These are phyloP conservation scores for Leucophora obtusa DNA, from an alignment of 2,888 invertebrate species.

Conservation along the genomic window DNA sequence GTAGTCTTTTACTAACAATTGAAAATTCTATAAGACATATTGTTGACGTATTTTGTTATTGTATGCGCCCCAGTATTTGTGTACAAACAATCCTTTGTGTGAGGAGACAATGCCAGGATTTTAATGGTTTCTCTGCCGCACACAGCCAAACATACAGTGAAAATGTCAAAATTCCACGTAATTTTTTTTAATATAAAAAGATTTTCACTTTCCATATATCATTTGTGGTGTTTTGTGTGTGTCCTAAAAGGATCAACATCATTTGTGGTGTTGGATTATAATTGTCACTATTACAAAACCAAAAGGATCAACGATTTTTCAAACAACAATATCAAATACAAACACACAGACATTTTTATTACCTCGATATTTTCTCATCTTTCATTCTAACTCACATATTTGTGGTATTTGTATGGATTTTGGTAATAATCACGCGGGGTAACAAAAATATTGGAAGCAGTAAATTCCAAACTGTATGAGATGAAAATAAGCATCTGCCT, in stretches of 20 bases:
- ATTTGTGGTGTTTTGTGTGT: slow-evolving; percentile 49
- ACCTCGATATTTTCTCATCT: slow-evolving; percentile 18
- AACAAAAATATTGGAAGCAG: slow-evolving; percentile 38
- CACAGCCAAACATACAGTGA: not conserved
- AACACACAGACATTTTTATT: slow-evolving; percentile 36
- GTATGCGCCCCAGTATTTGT: slow-evolving; percentile 27
- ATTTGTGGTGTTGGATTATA: slow-evolving; percentile 58
- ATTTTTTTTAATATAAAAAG: slow-evolving; percentile 38
- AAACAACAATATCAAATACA: slow-evolving; percentile 18
- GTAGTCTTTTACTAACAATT: slow-evolving; percentile 3
- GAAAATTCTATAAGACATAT: not conserved
- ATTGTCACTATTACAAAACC: slow-evolving; percentile 47
- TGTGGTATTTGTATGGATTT: slow-evolving; percentile 34
- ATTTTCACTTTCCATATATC: slow-evolving; percentile 36
- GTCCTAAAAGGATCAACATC: slow-evolving; percentile 50
- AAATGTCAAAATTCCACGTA: slow-evolving; percentile 25
- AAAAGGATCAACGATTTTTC: slow-evolving; percentile 49
- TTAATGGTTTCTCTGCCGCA: slow-evolving; percentile 5
- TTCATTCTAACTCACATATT: not conserved
- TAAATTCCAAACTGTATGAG: not conserved
- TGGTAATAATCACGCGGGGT: slow-evolving; percentile 45
- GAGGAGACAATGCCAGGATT: not conserved
- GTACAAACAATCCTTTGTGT: slow-evolving; percentile 33
- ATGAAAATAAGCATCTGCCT: slow-evolving; percentile 52
- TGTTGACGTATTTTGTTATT: slow-evolving; percentile 31